phyloP scores from a whole-genome alignment of 2,113 vertebrate genomes.

The Amazona vittata region DNA sequence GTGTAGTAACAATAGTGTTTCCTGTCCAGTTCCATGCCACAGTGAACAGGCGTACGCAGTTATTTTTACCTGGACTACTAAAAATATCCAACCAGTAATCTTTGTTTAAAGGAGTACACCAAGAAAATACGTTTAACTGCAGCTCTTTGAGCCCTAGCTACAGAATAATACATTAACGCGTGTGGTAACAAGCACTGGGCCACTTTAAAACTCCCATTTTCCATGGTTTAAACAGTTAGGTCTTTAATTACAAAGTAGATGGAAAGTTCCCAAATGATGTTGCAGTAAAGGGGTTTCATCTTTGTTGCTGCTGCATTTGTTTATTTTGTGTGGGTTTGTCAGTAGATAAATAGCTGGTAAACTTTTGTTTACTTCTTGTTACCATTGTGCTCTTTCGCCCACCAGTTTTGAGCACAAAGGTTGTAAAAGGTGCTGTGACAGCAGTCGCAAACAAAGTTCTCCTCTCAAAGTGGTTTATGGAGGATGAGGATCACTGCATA shows the following conservation, averaged over 20 bases:
- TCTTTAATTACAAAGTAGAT: neutral
- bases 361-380: neutral
- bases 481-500: neutral
- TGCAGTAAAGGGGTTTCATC: neutral
- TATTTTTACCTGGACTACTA: conserved; percentile 13
- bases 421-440: neutral
- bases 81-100: neutral
- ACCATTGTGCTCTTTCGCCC: neutral
- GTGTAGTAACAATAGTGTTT: neutral
- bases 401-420: neutral
- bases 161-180: neutral
- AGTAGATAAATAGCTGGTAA: neutral
- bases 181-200: neutral
- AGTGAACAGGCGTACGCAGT: neutral
- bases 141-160: neutral
- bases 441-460: neutral
- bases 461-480: neutral
- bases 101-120: neutral
- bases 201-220: neutral
- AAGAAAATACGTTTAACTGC: neutral
- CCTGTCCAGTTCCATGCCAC: neutral
- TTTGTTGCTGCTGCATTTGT: neutral
- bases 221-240: neutral
- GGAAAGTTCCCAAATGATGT: neutral
- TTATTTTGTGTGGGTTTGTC: neutral